Evolutionary conservation across 37 sponge, comb jelly and placozoan species (phyloP).

Genomic region (Aplysina aerophoba): DNA sequence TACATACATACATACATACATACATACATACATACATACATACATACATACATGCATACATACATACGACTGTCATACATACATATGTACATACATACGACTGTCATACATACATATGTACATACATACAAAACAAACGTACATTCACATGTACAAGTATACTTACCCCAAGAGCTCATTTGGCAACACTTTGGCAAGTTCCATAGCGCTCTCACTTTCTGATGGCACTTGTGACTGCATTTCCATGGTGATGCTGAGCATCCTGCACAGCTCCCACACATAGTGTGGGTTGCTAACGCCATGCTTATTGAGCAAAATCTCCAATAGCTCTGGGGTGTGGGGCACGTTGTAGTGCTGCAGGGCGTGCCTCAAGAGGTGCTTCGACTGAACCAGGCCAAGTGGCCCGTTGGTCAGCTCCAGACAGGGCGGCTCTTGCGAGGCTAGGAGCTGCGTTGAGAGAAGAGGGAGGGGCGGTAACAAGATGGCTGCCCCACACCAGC

Average conservation of each 20-base stretch:
- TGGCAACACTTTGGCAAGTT: conserved; percentile 21
- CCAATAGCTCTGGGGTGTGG: not conserved
- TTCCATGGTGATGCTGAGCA: not conserved
- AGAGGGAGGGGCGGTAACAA: not conserved
- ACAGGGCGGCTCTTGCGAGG: conserved; percentile 18
- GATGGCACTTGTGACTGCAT: not conserved
- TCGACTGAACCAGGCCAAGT: conserved; percentile 5
- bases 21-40: conserved; percentile 15
- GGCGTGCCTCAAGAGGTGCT: not conserved
- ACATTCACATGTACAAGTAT: not conserved
- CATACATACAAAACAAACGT: too few species aligned
- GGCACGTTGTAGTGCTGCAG: not conserved
- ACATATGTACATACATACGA: too few species aligned
- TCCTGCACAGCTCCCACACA: conserved; percentile 24
- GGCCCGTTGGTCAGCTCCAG: conserved; percentile 29
- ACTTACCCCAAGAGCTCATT: conserved; percentile 28
- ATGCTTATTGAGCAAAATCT: conserved; percentile 31
- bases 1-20: conserved; percentile 11
- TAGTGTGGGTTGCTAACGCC: conserved; percentile 44
- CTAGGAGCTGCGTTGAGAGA: conserved; percentile 7
- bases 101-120: too few species aligned
- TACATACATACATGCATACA: not conserved
- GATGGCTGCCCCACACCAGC: not conserved
- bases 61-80: not conserved
- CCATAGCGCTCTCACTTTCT: not conserved